Evolutionary conservation across 1,140 invertebrate species (phyloP).

Genomic region (Drosophila yakuba): DNA sequence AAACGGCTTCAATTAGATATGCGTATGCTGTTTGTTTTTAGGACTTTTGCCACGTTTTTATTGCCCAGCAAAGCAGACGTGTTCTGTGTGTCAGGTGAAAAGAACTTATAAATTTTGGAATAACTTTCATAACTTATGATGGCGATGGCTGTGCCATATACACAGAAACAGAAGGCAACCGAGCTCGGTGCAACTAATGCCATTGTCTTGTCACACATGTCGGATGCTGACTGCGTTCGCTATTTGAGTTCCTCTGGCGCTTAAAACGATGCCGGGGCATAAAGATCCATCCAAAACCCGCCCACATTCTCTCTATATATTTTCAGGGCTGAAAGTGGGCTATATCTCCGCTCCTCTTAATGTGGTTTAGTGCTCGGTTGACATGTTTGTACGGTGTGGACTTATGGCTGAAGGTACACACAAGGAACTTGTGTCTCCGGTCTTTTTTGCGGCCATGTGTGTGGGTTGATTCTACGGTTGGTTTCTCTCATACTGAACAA

Average conservation of each 20-base stretch:
- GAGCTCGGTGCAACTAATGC: conserved; percentile 44
- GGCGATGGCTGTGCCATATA: background rate
- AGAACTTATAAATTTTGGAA: conserved; percentile 75
- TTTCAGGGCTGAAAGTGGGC: conserved; percentile 10
- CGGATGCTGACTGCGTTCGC: conserved; percentile 39
- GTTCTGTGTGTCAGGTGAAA: conserved; percentile 54
- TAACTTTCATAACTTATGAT: conserved; percentile 77
- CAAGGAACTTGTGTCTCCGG: conserved; percentile 41
- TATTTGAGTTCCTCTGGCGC: conserved; percentile 30
- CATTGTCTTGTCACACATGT: conserved; percentile 55
- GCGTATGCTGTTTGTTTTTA: conserved; percentile 69
- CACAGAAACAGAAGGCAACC: conserved; percentile 2
- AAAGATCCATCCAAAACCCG: conserved; percentile 2
- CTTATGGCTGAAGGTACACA: conserved; percentile 48
- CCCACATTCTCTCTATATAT: background rate
- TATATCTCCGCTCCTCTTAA: conserved; percentile 38
- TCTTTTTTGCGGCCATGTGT: conserved; percentile 18
- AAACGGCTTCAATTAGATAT: conserved; percentile 71
- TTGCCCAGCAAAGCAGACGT: conserved; percentile 61
- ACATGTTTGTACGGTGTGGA: conserved; percentile 47
- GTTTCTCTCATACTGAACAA: conserved; percentile 21
- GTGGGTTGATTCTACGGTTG: conserved; percentile 37
- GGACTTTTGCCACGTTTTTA: conserved; percentile 67
- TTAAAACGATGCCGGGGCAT: conserved; percentile 25
- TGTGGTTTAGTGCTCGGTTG: conserved; percentile 52